Evolutionary conservation across 2,797 vertebrate genomes (phyloP), one percentile per base, ranked within the genome.

Genomic region (Coccyzus lansbergi): DNA sequence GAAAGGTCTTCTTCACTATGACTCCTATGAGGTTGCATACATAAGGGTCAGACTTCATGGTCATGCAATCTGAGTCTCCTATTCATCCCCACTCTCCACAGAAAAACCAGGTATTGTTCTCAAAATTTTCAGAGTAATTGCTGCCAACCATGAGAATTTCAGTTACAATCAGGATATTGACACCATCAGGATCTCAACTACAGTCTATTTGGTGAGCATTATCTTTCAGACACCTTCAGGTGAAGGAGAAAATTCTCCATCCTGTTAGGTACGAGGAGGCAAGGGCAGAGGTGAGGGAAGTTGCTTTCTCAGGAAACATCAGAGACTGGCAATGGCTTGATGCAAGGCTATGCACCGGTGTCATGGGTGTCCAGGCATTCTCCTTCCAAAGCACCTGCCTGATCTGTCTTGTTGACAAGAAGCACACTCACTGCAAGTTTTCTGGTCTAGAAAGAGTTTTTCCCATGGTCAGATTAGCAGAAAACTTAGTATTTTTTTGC

Each of bases 121-220:
- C 29, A 36, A n/a, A 3, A 22, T 71, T 88, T 87, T 67, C 71
- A 87, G 78, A 80, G 60, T 29, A 83, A 55, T 25, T 83, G 52
- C 56, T 92, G 56, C n/a, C 53, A 70, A n/a, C 40, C 44, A 74
- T 67, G 49, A 86, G 44, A 34, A 65, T 69, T 86, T 94, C 68
- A 65, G 59, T 69, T 72, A 62, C 48, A 79, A 49, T 40, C 20
- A 46, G 40, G 25, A 42, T 79, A 80, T 18, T 51, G 44, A 17
- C 75, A 82, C 28, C 29, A 81, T 42, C 19, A 15, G 34, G 19
- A 88, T 55, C 33, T 69, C 62, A 69, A 16, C 12, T 51, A 58
- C 38, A 68, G 24, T 16, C 63, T 46, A 15, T 34, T 69, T 56
- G n/a, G 34, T 60, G 12, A 78, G 10, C 24, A 68, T 48, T 49